phyloP scores from a whole-genome alignment of 2,888 invertebrate species.

The Blera fallax region DNA sequence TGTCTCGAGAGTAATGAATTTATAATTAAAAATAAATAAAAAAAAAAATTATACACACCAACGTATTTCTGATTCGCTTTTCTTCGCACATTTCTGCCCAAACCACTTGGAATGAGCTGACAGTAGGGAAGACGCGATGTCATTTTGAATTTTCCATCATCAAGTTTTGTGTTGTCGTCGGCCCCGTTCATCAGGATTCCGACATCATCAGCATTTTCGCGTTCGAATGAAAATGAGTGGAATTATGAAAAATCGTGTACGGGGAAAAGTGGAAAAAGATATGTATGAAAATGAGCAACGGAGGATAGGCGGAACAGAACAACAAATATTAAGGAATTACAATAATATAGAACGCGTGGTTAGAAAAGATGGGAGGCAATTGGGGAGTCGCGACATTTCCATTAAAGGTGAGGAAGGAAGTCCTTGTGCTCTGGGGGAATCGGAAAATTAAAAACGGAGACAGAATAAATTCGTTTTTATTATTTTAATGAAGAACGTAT shows the following conservation, averaged over 20 bases:
- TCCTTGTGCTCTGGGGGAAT: not conserved
- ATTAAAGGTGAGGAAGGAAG: conserved; percentile 20
- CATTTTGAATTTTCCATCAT: conserved; percentile 34
- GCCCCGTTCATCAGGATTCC: conserved; percentile 29
- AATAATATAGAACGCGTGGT: not conserved
- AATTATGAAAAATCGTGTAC: conserved; percentile 13
- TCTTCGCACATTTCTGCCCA: not conserved
- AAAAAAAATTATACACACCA: conserved; percentile 22
- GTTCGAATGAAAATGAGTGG: conserved; percentile 33
- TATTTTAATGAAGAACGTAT: conserved; percentile 58
- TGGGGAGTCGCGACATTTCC: conserved; percentile 2
- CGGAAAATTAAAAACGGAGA: conserved; percentile 55
- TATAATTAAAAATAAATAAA: conserved; percentile 69
- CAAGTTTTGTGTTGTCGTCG: conserved; percentile 1
- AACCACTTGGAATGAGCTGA: not conserved
- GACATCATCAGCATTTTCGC: conserved; percentile 53
- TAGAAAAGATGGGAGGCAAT: not conserved
- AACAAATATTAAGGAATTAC: conserved; percentile 39
- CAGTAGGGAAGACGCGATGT: not conserved
- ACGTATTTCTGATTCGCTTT: conserved; percentile 11
- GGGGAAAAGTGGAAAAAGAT: conserved; percentile 6
- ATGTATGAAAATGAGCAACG: conserved; percentile 50
- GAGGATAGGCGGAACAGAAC: conserved; percentile 13
- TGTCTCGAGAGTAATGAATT: conserved; percentile 66
- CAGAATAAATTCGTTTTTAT: conserved; percentile 54